A percentile compares a stretch with the other conserved stretches of the same genome.
These are phyloP conservation scores for Anolis carolinensis DNA, from an alignment of 2,113 vertebrate species.

Conservation along the genomic window DNA sequence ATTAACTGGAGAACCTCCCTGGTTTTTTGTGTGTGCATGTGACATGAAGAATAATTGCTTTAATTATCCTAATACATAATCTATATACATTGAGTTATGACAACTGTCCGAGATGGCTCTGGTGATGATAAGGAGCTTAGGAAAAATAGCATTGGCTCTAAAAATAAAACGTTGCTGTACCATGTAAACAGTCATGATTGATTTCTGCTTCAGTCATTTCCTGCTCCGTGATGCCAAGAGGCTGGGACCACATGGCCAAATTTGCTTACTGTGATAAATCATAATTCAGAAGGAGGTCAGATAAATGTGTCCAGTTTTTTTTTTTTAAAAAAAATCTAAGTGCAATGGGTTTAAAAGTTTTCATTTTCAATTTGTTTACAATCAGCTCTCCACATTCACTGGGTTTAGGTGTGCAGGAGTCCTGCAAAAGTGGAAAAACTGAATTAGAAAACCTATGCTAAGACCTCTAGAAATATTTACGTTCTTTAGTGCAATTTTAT, in stretches of 20 bases:
- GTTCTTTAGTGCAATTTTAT: no score
- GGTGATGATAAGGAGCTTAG: neutral
- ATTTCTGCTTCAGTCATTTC: neutral
- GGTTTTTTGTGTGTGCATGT: neutral
- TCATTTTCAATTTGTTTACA: neutral
- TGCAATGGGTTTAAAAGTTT: neutral
- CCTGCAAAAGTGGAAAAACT: no score
- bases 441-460: no score
- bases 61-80: conserved; percentile 20
- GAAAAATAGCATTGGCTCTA: neutral
- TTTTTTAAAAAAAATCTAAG: neutral
- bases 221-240: neutral
- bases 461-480: no score
- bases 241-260: neutral
- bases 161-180: conserved; percentile 19
- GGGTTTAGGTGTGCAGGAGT: no score
- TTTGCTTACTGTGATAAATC: neutral
- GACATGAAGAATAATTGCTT: neutral
- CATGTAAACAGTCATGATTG: no score
- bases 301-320: neutral
- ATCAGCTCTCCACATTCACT: no score
- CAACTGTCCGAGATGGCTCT: neutral
- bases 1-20: neutral
- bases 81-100: neutral
- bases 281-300: neutral